Conservation (phyloP, 2,888 invertebrate genomes). For the Alsophila aescularia region DNA sequence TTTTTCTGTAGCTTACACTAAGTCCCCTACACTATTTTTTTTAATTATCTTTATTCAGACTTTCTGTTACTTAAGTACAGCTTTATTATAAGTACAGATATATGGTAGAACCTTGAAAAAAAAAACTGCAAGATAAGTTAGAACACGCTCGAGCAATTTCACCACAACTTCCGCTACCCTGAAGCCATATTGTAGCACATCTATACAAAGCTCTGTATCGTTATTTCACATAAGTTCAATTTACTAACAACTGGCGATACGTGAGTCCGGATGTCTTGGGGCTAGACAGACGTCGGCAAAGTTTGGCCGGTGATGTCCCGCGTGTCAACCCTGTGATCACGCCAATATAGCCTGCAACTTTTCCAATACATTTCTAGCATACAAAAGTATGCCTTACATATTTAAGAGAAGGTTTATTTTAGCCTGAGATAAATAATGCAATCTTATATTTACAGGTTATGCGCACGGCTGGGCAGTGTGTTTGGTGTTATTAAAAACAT, state of each 20-base stretch:
- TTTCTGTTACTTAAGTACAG: too few relatives aligned
- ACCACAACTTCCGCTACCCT: constrained; percentile 7
- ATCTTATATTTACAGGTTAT: constrained; percentile 33
- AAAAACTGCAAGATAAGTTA: background rate
- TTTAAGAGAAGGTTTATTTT: constrained; percentile 16
- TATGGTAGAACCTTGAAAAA: too few relatives aligned
- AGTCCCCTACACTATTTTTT: too few relatives aligned
- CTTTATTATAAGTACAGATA: too few relatives aligned
- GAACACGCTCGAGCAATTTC: background rate
- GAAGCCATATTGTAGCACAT: constrained; percentile 22
- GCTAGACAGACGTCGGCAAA: constrained; percentile 64
- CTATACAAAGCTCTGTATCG: constrained; percentile 27
- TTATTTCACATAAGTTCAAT: constrained; percentile 40
- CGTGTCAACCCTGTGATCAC: constrained; percentile 75
- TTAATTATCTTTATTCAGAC: too few relatives aligned
- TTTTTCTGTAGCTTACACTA: too few relatives aligned
- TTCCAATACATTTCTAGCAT: background rate
- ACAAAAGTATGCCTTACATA: constrained; percentile 19
- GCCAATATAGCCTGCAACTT: constrained; percentile 59
- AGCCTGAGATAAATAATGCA: constrained; percentile 30
- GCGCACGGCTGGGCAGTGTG: constrained; percentile 39
- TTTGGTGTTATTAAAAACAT: constrained; percentile 30
- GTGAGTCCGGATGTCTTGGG: constrained; percentile 40
- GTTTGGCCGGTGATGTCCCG: constrained; percentile 58
- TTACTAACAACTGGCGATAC: constrained; percentile 50